Percentiles rank a stretch among this genome's conserved stretches.
These are phyloP conservation scores for Anarsia innoxiella DNA, from an alignment of 2,888 invertebrate species.

Conservation along the genomic window DNA sequence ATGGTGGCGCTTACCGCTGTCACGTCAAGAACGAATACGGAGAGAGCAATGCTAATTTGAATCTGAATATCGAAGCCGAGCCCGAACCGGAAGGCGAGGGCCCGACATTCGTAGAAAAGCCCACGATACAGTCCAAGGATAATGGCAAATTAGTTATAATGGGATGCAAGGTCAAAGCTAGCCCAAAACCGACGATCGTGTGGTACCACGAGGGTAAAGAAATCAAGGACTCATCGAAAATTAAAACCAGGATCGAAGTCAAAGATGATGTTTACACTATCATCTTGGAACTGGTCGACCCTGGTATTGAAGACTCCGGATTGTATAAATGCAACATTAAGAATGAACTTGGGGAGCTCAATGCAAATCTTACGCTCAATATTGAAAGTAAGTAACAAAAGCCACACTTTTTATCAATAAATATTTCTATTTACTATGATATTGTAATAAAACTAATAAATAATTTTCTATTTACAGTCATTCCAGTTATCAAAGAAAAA, in stretches of 20 bases:
- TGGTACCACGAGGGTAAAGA: constrained; percentile 74
- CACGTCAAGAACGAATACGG: constrained; percentile 97
- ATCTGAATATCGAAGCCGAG: constrained; percentile 97
- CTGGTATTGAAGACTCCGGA: constrained; percentile 96
- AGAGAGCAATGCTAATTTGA: constrained; percentile 97
- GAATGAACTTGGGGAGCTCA: constrained; percentile 96
- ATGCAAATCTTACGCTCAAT: constrained; percentile 97
- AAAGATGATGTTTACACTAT: constrained; percentile 89
- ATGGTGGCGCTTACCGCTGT: constrained; percentile 82
- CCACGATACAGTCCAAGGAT: constrained; percentile 86
- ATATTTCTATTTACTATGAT: too few relatives aligned
- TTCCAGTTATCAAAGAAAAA: constrained; percentile 94
- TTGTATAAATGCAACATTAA: constrained; percentile 98
- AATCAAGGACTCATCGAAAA: constrained; percentile 87
- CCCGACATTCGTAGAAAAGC: constrained; percentile 95
- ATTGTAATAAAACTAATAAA: background rate
- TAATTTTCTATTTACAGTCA: constrained; percentile 73
- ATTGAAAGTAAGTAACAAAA: constrained; percentile 89
- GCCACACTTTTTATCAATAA: background rate
- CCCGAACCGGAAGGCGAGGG: constrained; percentile 95
- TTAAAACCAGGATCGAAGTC: constrained; percentile 86
- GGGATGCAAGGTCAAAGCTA: constrained; percentile 71
- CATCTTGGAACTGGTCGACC: constrained; percentile 90
- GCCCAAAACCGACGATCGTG: constrained; percentile 65
- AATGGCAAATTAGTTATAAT: constrained; percentile 68